These are phyloP conservation scores for Periplaneta americana DNA, from an alignment of 1,140 invertebrate species.

Conservation along the genomic window DNA sequence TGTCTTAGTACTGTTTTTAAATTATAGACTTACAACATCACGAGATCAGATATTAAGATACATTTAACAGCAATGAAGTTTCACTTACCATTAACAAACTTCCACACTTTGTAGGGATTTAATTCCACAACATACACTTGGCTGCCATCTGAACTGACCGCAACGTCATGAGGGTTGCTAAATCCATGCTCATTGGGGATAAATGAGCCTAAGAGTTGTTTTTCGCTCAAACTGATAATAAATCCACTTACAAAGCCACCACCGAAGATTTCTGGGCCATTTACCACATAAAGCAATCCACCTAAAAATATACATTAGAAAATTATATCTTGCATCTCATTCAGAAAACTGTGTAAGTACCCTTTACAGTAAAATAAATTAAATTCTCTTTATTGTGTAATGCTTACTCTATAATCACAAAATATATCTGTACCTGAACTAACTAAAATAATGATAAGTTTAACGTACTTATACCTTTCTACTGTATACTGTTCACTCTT, in stretches of 20 bases:
- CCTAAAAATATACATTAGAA: slow-evolving; percentile 29
- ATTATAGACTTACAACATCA: too few species aligned
- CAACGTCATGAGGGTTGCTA: slow-evolving; percentile 68
- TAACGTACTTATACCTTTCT: too few species aligned
- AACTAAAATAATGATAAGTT: too few species aligned
- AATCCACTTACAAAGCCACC: slow-evolving; percentile 52
- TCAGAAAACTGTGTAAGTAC: too few species aligned
- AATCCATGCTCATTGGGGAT: slow-evolving; percentile 50
- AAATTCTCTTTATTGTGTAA: background rate
- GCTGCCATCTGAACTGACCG: slow-evolving; percentile 56
- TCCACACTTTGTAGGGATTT: slow-evolving; percentile 54
- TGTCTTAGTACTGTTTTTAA: too few species aligned
- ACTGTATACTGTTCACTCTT: too few species aligned
- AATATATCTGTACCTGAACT: too few species aligned
- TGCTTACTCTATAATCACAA: too few species aligned
- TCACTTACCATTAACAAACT: slow-evolving; percentile 45
- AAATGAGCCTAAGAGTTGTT: slow-evolving; percentile 53
- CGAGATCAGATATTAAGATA: too few species aligned
- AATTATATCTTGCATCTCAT: background rate
- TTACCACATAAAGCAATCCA: slow-evolving; percentile 43
- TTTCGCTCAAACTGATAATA: slow-evolving; percentile 55
- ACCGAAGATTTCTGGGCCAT: slow-evolving; percentile 32
- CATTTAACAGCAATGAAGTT: too few species aligned
- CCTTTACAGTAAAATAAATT: background rate
- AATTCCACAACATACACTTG: slow-evolving; percentile 72